Evolutionary conservation across 1,140 invertebrate genomes (phyloP).

Genomic region (Sitobion miscanthi): DNA sequence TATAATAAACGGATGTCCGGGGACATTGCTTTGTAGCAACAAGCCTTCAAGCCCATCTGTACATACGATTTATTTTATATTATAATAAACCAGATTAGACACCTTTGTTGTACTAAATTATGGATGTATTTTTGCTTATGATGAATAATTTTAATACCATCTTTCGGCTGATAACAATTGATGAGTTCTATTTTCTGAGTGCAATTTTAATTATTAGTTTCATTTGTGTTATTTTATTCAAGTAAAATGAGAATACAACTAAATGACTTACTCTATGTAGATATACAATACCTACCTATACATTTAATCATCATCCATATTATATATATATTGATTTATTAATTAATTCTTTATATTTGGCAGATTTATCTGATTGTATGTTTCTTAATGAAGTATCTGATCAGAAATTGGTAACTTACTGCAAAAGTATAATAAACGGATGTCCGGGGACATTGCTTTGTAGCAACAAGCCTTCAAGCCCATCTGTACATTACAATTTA

Average conservation of each 20-base stretch:
- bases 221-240: no score
- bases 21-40: constrained; percentile 40
- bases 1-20: constrained; percentile 40
- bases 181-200: constrained; percentile 18
- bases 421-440: constrained; percentile 24
- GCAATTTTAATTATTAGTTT: neutral
- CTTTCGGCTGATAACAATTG: constrained; percentile 47
- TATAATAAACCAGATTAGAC: neutral
- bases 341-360: neutral
- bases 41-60: constrained; percentile 48
- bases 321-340: neutral
- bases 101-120: neutral
- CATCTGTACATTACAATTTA: constrained; percentile 1
- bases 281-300: neutral
- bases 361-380: constrained; percentile 20
- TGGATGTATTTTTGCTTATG: neutral
- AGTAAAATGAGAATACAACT: no score
- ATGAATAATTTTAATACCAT: constrained; percentile 50
- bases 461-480: constrained; percentile 51
- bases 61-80: neutral
- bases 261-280: no score
- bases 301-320: neutral
- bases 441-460: constrained; percentile 49
- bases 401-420: constrained; percentile 50
- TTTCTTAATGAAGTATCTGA: neutral